Percentiles rank a stretch among this genome's conserved stretches.
phyloP scores from a whole-genome alignment of 2,113 vertebrate genomes.

The Prietella phreatophila region DNA sequence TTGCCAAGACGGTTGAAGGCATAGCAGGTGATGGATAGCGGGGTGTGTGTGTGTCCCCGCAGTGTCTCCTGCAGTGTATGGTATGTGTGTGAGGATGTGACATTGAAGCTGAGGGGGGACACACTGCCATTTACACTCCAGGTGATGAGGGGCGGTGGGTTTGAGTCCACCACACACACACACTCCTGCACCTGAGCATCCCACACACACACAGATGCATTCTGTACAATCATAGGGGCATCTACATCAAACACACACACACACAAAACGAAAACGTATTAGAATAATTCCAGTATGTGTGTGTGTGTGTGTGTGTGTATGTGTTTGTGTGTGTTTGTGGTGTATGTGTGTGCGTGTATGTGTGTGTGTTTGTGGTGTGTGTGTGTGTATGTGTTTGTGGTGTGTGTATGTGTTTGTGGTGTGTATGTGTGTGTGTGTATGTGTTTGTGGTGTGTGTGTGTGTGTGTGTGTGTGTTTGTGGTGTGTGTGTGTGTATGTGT shows the following conservation, averaged over 20 bases:
- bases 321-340: neutral
- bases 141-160: constrained; percentile 70
- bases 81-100: constrained; percentile 49
- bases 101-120: constrained; percentile 62
- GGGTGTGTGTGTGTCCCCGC: constrained; percentile 57
- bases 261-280: neutral
- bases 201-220: constrained; percentile 64
- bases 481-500: neutral
- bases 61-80: constrained; percentile 55
- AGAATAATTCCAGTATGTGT: neutral
- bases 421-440: too few species aligned
- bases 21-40: constrained; percentile 64
- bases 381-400: neutral
- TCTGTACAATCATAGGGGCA: constrained; percentile 62
- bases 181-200: constrained; percentile 59
- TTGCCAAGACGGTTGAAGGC: constrained; percentile 69
- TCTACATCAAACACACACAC: constrained; percentile 48
- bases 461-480: too few species aligned
- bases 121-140: constrained; percentile 71
- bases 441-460: too few species aligned
- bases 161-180: constrained; percentile 68
- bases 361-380: constrained; percentile 4
- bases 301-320: too few species aligned
- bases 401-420: neutral
- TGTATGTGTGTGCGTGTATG: neutral